Conservation (phyloP, 2,113 vertebrate species). For the Chroicocephalus ridibundus region DNA sequence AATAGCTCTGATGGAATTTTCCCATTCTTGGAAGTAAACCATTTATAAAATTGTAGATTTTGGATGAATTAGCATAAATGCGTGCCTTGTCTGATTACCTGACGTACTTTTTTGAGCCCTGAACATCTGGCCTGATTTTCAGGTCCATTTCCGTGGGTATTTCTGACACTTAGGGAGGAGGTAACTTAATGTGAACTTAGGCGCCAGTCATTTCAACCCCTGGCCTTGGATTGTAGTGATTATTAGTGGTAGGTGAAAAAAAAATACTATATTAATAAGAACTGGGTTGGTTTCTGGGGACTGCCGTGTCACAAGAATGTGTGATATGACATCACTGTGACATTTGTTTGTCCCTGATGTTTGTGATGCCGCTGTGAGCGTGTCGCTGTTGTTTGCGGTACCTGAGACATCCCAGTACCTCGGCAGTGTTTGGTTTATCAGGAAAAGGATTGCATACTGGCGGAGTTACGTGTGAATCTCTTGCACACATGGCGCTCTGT, state of each 20-base stretch:
- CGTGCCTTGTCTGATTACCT: not conserved
- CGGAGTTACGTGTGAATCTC: not conserved
- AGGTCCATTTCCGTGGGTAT: not conserved
- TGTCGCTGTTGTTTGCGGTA: not conserved
- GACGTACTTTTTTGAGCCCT: not conserved
- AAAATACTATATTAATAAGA: not conserved
- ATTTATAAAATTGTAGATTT: not conserved
- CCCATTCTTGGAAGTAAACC: not conserved
- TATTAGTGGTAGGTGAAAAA: not conserved
- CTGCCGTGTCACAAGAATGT: too few species aligned
- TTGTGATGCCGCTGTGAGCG: not conserved
- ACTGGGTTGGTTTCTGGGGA: not conserved
- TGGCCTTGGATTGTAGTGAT: not conserved
- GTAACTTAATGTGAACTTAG: not conserved
- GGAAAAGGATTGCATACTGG: not conserved
- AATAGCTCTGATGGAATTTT: not conserved
- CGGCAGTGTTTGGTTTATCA: not conserved
- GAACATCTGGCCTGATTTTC: not conserved
- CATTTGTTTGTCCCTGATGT: rapidly evolving
- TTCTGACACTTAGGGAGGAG: not conserved
- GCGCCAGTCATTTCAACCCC: rapidly evolving
- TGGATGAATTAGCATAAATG: not conserved
- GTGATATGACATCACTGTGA: rapidly evolving
- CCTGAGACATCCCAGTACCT: not conserved
- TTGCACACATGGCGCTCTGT: rapidly evolving